A percentile compares a stretch with the other conserved stretches of the same genome.
These are phyloP conservation scores for Heliothis virescens DNA, from an alignment of 1,140 invertebrate species.

Conservation along the genomic window DNA sequence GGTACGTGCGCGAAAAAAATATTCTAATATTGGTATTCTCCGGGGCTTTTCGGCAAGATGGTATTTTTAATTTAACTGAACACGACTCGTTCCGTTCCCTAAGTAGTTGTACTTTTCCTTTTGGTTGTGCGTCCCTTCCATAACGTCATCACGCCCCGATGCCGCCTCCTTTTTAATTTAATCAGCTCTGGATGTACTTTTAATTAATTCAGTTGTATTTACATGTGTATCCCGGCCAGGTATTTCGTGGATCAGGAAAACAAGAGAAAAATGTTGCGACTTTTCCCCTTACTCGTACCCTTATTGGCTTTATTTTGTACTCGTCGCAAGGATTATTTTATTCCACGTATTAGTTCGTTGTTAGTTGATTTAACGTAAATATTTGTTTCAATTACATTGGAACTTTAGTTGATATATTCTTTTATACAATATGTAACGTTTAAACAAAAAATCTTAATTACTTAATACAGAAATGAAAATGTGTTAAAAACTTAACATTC, in stretches of 20 bases:
- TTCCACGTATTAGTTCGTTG: not conserved
- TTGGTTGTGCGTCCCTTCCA: not conserved
- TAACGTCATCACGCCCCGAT: not conserved
- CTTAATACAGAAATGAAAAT: too few species aligned
- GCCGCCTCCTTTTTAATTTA: constrained; percentile 19
- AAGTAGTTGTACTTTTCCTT: constrained; percentile 18
- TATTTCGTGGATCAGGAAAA: not conserved
- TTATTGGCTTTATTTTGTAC: not conserved
- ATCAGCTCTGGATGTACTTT: constrained; percentile 13
- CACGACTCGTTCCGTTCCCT: not conserved
- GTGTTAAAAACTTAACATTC: not conserved
- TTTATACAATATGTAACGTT: too few species aligned
- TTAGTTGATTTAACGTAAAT: not conserved
- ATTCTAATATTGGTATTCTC: constrained; percentile 40
- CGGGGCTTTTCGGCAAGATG: constrained; percentile 24
- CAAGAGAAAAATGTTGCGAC: constrained; percentile 6
- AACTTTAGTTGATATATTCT: too few species aligned
- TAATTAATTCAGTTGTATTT: constrained; percentile 35
- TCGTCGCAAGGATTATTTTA: constrained; percentile 2
- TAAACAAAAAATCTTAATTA: too few species aligned
- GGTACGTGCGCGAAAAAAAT: constrained; percentile 27
- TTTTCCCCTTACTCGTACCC: not conserved
- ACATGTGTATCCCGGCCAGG: constrained; percentile 6
- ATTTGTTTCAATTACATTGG: not conserved
- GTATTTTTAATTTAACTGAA: constrained; percentile 45